A percentile compares a stretch with the other conserved stretches of the same genome.
phyloP scores from a whole-genome alignment of 2,113 vertebrate species.

The Leptobrachium ailaonicum region DNA sequence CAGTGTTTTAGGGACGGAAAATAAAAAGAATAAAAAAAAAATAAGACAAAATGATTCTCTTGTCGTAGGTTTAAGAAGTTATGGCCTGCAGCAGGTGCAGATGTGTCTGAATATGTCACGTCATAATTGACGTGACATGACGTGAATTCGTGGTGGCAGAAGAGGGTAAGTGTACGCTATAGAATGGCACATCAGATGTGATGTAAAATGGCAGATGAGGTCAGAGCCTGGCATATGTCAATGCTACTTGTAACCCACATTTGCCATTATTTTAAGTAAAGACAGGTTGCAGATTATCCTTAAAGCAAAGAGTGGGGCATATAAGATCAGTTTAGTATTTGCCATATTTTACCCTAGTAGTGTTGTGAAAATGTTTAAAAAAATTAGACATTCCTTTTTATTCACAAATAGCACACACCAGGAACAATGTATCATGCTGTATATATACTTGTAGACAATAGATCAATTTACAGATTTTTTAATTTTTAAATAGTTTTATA shows the following conservation, averaged over 20 bases:
- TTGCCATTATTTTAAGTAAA: conserved; percentile 35
- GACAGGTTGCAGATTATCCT: conserved; percentile 19
- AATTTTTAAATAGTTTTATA: too few relatives aligned
- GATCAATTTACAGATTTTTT: too few relatives aligned
- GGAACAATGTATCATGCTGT: too few relatives aligned
- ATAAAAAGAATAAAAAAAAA: conserved; percentile 18
- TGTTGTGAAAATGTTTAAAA: neutral
- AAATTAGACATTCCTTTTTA: too few relatives aligned
- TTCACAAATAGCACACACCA: too few relatives aligned
- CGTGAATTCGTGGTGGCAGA: conserved; percentile 46
- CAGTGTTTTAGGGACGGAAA: neutral
- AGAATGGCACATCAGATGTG: conserved; percentile 47
- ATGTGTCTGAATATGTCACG: conserved; percentile 48
- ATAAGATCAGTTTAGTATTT: neutral
- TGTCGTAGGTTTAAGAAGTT: conserved; percentile 43
- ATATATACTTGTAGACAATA: too few relatives aligned
- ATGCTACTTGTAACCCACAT: conserved; percentile 40
- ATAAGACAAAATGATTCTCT: conserved; percentile 40
- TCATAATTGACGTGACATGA: conserved; percentile 50
- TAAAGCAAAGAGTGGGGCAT: conserved; percentile 15
- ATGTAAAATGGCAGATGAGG: conserved; percentile 48
- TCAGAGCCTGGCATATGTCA: conserved; percentile 48
- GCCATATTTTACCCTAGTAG: neutral
- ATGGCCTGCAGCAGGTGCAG: conserved; percentile 49
- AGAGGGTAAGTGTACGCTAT: conserved; percentile 34